phyloP scores from a whole-genome alignment of 1,140 invertebrate species.

The Notospermus geniculatus region DNA sequence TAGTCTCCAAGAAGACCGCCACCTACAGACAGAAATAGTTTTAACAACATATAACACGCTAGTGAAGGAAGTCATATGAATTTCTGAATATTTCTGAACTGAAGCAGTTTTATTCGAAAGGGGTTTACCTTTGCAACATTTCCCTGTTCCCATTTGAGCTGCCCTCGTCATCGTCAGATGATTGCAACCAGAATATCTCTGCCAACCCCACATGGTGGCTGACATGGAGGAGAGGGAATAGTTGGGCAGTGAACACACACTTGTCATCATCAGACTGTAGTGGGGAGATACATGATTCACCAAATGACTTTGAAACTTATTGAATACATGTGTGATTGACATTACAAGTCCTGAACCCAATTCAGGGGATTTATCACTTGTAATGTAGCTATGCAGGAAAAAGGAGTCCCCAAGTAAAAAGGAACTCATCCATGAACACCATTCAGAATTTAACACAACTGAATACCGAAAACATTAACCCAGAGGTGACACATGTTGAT shows the following conservation, averaged over 20 bases:
- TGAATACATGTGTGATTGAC: background rate
- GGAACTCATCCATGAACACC: too few relatives aligned
- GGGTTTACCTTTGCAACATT: slow-evolving; percentile 3
- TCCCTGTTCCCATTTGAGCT: background rate
- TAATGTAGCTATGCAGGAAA: too few relatives aligned
- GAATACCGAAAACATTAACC: too few relatives aligned
- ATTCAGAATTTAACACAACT: too few relatives aligned
- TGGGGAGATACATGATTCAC: background rate
- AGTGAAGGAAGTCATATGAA: too few relatives aligned
- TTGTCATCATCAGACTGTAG: background rate
- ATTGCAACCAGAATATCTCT: slow-evolving; percentile 52
- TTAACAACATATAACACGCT: slow-evolving; percentile 2
- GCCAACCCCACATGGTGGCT: slow-evolving; percentile 36
- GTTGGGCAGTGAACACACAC: slow-evolving; percentile 37
- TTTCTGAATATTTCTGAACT: too few relatives aligned
- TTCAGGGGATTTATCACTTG: too few relatives aligned
- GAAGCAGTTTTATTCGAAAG: too few relatives aligned
- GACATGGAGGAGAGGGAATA: slow-evolving; percentile 53
- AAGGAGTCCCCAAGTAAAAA: too few relatives aligned
- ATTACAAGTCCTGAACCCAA: too few relatives aligned
- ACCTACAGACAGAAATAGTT: slow-evolving; percentile 31
- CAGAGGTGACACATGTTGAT: too few relatives aligned
- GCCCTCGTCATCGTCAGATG: slow-evolving; percentile 30
- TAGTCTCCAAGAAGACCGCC: slow-evolving; percentile 48
- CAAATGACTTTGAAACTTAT: too few relatives aligned